Evolutionary conservation across 2,888 invertebrate species (phyloP), one percentile per base, ranked within the genome.

Genomic region (Electrophaes corylata): DNA sequence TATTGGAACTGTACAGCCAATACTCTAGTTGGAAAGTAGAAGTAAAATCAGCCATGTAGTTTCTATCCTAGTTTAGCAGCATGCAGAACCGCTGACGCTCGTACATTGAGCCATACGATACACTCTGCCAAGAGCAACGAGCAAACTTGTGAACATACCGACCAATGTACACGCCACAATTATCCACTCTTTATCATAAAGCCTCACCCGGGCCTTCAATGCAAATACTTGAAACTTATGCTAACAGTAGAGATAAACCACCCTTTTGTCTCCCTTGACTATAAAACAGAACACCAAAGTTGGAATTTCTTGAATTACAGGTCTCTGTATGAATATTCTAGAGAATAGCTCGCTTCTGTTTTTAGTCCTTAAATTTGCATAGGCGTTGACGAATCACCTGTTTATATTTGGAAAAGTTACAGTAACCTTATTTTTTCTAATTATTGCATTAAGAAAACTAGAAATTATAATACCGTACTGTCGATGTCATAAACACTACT

Each of bases 111-210:
- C 52, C 64, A 56, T n/a, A 43, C 55, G 37, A 4, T 43, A 44
- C 44, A 18, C 50, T 46, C 40, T 45, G 12, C 70, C 65, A 73
- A 67, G 64, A 71, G 70, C 71, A 72, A 75, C 70, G 73, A 75
- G 75, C 60, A 67, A 78, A 78, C 80, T 83, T 78, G 47, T 43
- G 47, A 55, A 55, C 51, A 52, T 31, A 47, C 51, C 43, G 39
- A 44, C 72, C 75, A 68, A 71, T 72, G 75, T 78, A 76, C 66
- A 65, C 71, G 71, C 78, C 76, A 75, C 79, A 80, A 81, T 85
- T 80, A 88, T 82, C 70, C 73, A 75, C 72, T 78, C 76, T 77
- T 76, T 75, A 75, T 71, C 72, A 75, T 74, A 66, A 71, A 75
- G 68, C 73, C 72, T 76, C 72, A 69, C 65, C 69, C 68, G 60